Evolutionary conservation across 2,113 vertebrate genomes (phyloP).

Genomic region (Oryzias celebensis): DNA sequence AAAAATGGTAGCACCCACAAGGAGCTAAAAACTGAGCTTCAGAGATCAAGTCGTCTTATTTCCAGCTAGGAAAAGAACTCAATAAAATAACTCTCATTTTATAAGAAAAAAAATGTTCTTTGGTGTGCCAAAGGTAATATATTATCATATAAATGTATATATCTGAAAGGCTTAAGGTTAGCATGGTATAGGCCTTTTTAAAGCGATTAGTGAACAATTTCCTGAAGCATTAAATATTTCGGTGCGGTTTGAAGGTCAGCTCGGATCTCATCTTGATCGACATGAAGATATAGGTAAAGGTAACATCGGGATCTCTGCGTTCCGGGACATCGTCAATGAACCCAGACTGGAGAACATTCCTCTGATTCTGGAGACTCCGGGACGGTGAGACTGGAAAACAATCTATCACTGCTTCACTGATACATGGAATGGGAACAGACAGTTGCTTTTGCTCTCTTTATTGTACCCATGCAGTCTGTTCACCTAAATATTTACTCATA

Average conservation of each 20-base stretch:
- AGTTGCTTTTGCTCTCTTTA: not conserved
- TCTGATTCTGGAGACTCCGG: constrained; percentile 80
- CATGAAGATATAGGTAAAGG: constrained; percentile 80
- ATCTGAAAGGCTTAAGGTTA: no score
- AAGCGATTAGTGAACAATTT: not conserved
- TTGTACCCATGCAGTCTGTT: not conserved
- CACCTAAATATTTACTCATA: no score
- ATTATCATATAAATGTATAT: no score
- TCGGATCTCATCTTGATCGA: constrained; percentile 79
- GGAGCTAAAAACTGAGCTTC: no score
- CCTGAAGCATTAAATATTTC: not conserved
- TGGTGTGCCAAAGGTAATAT: no score
- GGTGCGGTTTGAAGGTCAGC: constrained; percentile 58
- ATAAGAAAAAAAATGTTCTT: no score
- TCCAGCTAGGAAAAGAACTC: no score
- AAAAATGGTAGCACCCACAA: no score
- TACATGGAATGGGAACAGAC: not conserved
- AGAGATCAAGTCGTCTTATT: no score
- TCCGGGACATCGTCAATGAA: constrained; percentile 78
- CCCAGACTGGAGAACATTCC: constrained; percentile 76
- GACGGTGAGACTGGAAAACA: constrained; percentile 59
- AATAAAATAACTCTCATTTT: no score
- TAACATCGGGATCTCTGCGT: constrained; percentile 77
- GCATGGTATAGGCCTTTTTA: no score
- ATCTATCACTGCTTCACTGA: not conserved